Base-by-base conservation (phyloP, 2,797 vertebrate species). In the Limosa lapponica region DNA sequence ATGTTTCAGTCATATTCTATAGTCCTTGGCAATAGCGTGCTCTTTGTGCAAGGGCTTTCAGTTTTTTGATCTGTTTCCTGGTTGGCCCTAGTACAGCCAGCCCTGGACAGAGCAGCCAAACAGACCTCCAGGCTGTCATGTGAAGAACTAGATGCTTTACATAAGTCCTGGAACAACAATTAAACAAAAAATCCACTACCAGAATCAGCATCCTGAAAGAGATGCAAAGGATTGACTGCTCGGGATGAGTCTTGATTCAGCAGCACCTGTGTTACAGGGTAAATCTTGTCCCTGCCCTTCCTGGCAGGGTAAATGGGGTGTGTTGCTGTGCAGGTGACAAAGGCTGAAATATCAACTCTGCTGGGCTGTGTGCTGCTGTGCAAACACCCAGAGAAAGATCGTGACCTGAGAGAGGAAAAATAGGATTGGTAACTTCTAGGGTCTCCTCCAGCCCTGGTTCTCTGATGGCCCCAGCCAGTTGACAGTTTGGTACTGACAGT, bases 1-100 rank as follows among this genome's bases (percentile, higher is more conserved):
- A 93, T 89, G 90, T 94, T 97, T 97, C 80, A 61, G 86, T 75
- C 65, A 36, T 51, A 30, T 84, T 94, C 32, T 82, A 16, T 81
- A 92, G 94, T 93, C 86, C 69, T 86, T 78, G 70, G 81, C 80
- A 89, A 34, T 86, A 91, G 62, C 23, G 36, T 57, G 58, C 61
- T 67, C 71, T 89, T 71, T 77, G 39, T 89, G 81, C 44, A 52
- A 89, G 58, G 55, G 37, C 74, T 94, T 71, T 87, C 51, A 62
- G 5, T 8, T 77, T 84, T 94, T 88, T 85, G 55, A 41, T 95
- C 59, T 93, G 58, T 93, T 81, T 91, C 10, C 62, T 94, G 55
- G n/a, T 81, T 74, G 87, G 87, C 44, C 48, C 13, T 8, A 6
- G 39, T 24, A 22, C 41, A 82, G 61, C 49, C 70, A 86, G 44